Evolutionary conservation across 2,888 invertebrate genomes (phyloP), one percentile per base, ranked within the genome.

Genomic region (Xanthorhoe spadicearia): DNA sequence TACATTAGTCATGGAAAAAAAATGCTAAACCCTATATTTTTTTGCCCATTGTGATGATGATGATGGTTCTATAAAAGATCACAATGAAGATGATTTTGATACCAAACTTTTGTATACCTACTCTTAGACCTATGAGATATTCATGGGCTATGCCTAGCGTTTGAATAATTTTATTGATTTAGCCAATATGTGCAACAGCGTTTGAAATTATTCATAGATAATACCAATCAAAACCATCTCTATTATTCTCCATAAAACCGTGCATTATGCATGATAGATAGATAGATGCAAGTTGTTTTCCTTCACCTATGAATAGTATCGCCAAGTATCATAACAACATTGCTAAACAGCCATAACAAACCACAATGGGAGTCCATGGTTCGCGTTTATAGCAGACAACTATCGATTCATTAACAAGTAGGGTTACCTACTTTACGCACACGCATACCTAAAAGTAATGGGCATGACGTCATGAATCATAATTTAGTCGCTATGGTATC

Each of bases 391-490:
- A 82, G 80, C 78, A 72, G 75, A 74, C 69, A 72, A 73, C 76
- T 73, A 83, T 81, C 81, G 81, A 80, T 78, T 80, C 81, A 82
- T 82, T 80, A 78, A 71, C 75, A 76, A 77, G 74, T 84, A 80
- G 83, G 88, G 86, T 78, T 71, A 78, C 70, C 61, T 74, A 72
- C 70, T 77, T 81, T 82, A 83, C 82, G 80, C 82, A 83, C 84
- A 82, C 80, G 82, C 79, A 83, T 82, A 79, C 71, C 74, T 72
- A 75, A 80, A 81, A 74, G 69, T 77, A 83, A 82, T 79, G 71
- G 55, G 74, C 74, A 80, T 87, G 85, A 87, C 85, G 82, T 88
- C 85, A 88, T 78, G 76, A 80, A 86, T 86, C 83, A 84, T 85
- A 84, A 85, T 82, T 83, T 81, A 77, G 77, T 79, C 72, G 69